Evolutionary conservation across 2,797 vertebrate species (phyloP).

Genomic region (Pachyuromys duprasi): DNA sequence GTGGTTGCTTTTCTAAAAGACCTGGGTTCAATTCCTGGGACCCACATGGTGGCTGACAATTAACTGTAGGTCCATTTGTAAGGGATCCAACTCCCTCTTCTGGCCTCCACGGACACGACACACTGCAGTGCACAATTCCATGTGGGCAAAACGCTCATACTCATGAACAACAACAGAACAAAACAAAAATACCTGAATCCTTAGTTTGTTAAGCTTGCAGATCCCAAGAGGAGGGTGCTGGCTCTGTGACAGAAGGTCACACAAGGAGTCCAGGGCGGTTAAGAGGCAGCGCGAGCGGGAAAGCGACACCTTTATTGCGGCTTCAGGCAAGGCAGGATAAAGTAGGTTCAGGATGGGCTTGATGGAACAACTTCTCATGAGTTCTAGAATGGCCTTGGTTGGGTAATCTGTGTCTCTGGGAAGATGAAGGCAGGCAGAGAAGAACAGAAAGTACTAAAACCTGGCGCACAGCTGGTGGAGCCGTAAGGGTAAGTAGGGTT

Average conservation of each 20-base stretch:
- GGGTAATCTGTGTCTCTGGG: background rate
- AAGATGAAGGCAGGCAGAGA: background rate
- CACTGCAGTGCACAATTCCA: background rate
- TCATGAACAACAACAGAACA: too few species aligned
- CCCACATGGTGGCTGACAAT: background rate
- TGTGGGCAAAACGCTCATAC: background rate
- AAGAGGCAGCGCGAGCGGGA: background rate
- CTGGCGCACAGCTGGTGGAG: background rate
- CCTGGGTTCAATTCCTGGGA: background rate
- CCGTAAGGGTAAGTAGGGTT: background rate
- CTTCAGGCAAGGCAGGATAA: background rate
- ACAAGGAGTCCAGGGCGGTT: fast-evolving
- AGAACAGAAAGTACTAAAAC: too few species aligned
- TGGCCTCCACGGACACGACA: too few species aligned
- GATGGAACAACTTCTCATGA: background rate
- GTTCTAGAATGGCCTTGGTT: background rate
- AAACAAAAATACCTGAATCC: background rate
- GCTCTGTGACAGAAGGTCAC: background rate
- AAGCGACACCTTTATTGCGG: background rate
- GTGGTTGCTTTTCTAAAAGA: background rate
- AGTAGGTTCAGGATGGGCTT: background rate
- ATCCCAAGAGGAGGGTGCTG: background rate
- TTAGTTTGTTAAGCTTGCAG: background rate
- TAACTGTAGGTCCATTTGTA: background rate
- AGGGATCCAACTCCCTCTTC: too few species aligned